Percentiles rank a stretch among this genome's conserved stretches.
Evolutionary conservation across 2,113 vertebrate genomes (phyloP).

Genomic region (Hippolais icterina): DNA sequence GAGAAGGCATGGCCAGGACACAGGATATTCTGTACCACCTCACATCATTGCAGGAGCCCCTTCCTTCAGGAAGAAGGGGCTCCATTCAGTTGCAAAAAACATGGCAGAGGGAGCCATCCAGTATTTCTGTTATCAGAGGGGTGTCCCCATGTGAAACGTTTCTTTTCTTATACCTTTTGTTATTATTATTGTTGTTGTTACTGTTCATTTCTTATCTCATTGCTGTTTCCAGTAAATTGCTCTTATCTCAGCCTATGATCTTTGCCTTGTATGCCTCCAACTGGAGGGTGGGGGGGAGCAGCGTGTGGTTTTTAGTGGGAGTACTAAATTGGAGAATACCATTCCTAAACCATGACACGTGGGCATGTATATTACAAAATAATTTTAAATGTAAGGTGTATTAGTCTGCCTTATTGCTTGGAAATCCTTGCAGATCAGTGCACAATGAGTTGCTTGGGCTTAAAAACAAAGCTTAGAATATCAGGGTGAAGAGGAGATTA

Average conservation of each 20-base stretch:
- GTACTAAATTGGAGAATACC: background rate
- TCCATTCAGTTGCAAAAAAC: background rate
- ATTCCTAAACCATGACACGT: background rate
- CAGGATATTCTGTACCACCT: background rate
- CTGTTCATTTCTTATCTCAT: background rate
- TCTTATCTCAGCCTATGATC: background rate
- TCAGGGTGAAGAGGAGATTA: background rate
- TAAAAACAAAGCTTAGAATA: background rate
- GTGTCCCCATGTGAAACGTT: fast-evolving
- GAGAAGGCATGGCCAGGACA: background rate
- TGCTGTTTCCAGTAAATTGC: background rate
- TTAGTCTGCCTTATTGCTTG: background rate
- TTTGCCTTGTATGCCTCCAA: background rate
- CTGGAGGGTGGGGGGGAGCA: background rate
- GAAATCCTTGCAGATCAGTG: background rate
- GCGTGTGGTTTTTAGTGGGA: background rate
- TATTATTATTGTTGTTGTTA: background rate
- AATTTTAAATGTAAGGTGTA: background rate
- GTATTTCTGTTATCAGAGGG: background rate
- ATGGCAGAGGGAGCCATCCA: background rate
- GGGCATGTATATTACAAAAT: background rate
- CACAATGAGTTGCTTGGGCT: background rate
- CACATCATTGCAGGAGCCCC: background rate
- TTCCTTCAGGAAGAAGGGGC: background rate
- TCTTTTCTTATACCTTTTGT: background rate